A percentile compares a stretch with the other conserved stretches of the same genome.
Evolutionary conservation across 2,888 invertebrate genomes (phyloP).

Genomic region (Sesia apiformis): DNA sequence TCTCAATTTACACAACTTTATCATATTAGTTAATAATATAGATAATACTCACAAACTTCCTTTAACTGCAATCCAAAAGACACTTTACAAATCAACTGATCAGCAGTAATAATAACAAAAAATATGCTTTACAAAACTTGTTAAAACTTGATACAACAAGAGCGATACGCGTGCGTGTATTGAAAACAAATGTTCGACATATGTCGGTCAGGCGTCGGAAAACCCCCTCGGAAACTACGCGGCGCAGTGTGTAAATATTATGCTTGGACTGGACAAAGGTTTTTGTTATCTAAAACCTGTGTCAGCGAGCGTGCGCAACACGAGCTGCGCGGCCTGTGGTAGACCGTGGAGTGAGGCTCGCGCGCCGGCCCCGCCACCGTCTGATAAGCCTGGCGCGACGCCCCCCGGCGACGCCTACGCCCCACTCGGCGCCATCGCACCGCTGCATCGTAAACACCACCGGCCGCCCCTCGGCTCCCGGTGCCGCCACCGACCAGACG

Average conservation of each 20-base stretch:
- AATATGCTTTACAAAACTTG: conserved; percentile 48
- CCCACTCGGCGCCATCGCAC: conserved; percentile 62
- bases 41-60: conserved; percentile 47
- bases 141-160: conserved; percentile 55
- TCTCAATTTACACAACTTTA: too few relatives aligned
- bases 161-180: conserved; percentile 60
- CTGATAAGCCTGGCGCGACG: conserved; percentile 74
- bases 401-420: conserved; percentile 73
- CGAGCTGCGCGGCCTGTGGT: conserved; percentile 62
- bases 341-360: conserved; percentile 68
- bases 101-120: conserved; percentile 21
- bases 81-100: conserved; percentile 29
- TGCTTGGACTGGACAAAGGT: conserved; percentile 71
- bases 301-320: conserved; percentile 52
- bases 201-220: conserved; percentile 59
- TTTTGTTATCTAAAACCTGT: conserved; percentile 69
- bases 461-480: conserved; percentile 22
- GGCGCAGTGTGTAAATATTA: conserved; percentile 64
- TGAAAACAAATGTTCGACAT: conserved; percentile 61
- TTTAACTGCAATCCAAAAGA: conserved; percentile 60
- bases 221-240: conserved; percentile 65
- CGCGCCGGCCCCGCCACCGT: conserved; percentile 69
- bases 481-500: conserved; percentile 41
- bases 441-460: conserved; percentile 63
- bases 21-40: conserved; percentile 1